A percentile compares a stretch with the other conserved stretches of the same genome.
Conservation (phyloP, 2,797 vertebrate species). For the Mormyrops attenuatus region DNA sequence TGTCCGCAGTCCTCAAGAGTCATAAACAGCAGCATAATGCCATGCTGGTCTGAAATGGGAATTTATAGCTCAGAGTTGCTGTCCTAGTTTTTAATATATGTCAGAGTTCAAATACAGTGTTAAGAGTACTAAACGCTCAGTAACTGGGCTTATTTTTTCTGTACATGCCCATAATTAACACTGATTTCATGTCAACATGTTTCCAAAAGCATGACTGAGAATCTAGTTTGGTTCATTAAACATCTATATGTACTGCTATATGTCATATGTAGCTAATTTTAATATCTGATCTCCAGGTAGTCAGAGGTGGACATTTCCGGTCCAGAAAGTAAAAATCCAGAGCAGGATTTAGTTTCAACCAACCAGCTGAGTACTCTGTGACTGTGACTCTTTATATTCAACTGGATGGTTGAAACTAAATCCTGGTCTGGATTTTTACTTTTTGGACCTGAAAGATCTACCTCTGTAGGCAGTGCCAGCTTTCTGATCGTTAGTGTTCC, state of each 20-base stretch:
- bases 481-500: constrained; percentile 23
- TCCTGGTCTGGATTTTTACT: background rate
- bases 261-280: background rate
- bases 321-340: background rate
- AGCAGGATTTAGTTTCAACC: background rate
- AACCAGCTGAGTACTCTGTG: background rate
- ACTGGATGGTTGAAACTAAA: background rate
- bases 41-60: background rate
- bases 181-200: background rate
- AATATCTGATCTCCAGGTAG: background rate
- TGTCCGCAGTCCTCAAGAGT: background rate
- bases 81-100: background rate
- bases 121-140: background rate
- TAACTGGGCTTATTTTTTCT: background rate
- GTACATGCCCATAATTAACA: background rate
- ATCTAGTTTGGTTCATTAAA: background rate
- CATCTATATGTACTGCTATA: no score
- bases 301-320: background rate
- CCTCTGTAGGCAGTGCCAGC: background rate
- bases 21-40: background rate
- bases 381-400: background rate
- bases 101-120: background rate
- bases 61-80: background rate
- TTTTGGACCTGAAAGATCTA: background rate
- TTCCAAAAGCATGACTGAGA: background rate